Evolutionary conservation across 2,888 invertebrate genomes (phyloP).

Genomic region (Psylliodes chrysocephalus): DNA sequence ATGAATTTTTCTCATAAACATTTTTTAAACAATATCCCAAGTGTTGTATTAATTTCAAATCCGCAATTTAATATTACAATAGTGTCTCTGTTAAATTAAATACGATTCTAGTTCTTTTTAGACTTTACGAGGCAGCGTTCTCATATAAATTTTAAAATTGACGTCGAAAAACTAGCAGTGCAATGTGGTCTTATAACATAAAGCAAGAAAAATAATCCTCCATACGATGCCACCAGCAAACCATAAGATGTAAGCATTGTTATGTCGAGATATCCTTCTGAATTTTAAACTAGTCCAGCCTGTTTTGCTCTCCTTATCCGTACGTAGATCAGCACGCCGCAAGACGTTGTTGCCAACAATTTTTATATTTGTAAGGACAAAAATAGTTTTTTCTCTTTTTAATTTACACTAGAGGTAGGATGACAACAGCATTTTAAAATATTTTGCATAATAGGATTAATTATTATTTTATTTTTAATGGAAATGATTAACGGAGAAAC

Average conservation of each 20-base stretch:
- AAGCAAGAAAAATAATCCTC: not conserved
- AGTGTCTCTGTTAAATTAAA: too few species aligned
- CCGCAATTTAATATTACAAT: too few species aligned
- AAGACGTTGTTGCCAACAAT: not conserved
- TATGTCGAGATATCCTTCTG: conserved; percentile 47
- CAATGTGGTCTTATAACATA: not conserved
- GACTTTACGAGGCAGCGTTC: not conserved
- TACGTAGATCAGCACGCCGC: not conserved
- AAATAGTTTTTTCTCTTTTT: too few species aligned
- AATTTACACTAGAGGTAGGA: too few species aligned
- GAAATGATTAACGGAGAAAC: too few species aligned
- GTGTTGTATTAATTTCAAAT: too few species aligned
- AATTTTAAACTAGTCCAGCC: conserved; percentile 48
- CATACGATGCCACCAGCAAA: conserved; percentile 7
- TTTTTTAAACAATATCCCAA: too few species aligned
- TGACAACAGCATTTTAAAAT: too few species aligned
- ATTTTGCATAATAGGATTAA: too few species aligned
- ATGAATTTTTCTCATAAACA: not conserved
- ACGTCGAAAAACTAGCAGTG: not conserved
- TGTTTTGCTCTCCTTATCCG: conserved; percentile 42
- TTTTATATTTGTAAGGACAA: not conserved
- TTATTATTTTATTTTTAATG: too few species aligned
- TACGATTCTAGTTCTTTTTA: too few species aligned
- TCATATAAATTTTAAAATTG: not conserved
- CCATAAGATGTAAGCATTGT: conserved; percentile 44